Conservation (phyloP, 2,797 vertebrate genomes). For the Pogoniulus pusillus region DNA sequence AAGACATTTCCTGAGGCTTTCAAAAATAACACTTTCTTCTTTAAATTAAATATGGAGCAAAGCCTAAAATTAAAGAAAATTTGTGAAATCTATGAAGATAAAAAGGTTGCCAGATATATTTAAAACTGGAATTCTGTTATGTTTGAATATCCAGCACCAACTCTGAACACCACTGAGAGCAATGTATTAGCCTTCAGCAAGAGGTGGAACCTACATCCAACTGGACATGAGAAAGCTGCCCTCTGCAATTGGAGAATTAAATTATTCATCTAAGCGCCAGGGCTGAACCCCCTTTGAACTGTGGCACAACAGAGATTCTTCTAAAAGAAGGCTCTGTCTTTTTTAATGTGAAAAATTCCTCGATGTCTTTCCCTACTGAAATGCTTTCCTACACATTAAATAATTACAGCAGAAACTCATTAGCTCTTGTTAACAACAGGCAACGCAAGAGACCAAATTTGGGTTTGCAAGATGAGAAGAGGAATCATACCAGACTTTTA, state of each 20-base stretch:
- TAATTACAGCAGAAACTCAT: not conserved
- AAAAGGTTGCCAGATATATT: not conserved
- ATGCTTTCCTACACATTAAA: not conserved
- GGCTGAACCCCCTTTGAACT: not conserved
- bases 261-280: not conserved
- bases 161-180: not conserved
- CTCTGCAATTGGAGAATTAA: not conserved
- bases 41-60: no score
- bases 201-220: not conserved
- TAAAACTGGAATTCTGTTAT: not conserved
- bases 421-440: not conserved
- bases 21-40: not conserved
- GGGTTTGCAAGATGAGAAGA: not conserved
- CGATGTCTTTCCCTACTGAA: not conserved
- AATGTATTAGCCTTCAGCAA: not conserved
- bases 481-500: not conserved
- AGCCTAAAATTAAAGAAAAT: not conserved
- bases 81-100: not conserved
- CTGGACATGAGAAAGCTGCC: not conserved
- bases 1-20: not conserved
- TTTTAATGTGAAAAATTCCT: not conserved
- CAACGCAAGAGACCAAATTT: constrained; percentile 3
- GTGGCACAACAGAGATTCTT: not conserved
- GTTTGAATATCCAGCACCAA: not conserved
- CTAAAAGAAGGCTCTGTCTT: not conserved